Evolutionary conservation across 2,888 invertebrate species (phyloP), one percentile per base, ranked within the genome.

Genomic region (Tenthredo notha): DNA sequence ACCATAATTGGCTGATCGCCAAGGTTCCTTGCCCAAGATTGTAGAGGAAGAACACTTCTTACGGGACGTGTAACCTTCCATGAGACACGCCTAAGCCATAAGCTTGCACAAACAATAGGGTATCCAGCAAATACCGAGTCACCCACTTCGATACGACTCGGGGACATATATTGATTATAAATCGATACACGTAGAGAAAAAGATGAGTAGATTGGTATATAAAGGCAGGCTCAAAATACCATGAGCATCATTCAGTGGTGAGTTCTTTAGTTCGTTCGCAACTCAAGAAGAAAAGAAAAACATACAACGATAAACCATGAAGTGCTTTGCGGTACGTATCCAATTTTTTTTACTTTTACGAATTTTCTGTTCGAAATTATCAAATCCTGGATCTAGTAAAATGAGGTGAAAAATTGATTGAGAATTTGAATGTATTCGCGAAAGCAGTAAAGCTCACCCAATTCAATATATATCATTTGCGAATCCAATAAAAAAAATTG

Each of bases 261-360:
- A 83, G 83, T 70, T 47, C 47, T 21, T 65, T 18, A 47, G 29
- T 65, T 47, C 65, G 29, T 50, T 77, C 84, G 80, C 86, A 85
- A 88, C 86, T 86, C 86, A 29, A 82, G 82, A 12, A 88, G 88
- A 86, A 85, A 18, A 80, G 6, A 88, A 83, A 86, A 47, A 33
- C 87, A 85, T 84, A 86, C 86, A 40, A 82, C 86, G 72, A 85
- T 80, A 77, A 61, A 90, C 88, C 90, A 92, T 92, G 92, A 92
- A 92, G 90, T 91, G 90, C 90, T 89, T 92, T 89, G 90, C 88
- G 84, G 92, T 92, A 87, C 91, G 92, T 92, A 91, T 29, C 18
- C 21, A 9, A 72, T 37, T 15, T 29, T 18, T 29, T 29, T 18
- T 29, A 47, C 43, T 21, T 40, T 12, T 12, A 15, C 15, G 10